Evolutionary conservation across 1,140 invertebrate genomes (phyloP).

Genomic region (Halyomorpha halys): DNA sequence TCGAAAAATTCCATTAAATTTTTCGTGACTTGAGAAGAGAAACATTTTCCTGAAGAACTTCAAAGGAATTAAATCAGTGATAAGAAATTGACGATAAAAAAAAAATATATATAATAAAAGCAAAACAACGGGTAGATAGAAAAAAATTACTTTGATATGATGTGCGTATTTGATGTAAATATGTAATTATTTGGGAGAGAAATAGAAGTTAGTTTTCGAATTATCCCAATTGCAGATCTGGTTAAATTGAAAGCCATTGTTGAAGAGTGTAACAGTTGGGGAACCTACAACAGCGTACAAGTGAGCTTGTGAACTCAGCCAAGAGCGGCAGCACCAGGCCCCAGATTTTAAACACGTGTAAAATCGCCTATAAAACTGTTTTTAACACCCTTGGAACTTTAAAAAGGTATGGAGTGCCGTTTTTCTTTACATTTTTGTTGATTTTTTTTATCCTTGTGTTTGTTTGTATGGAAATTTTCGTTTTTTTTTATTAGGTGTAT

Average conservation of each 20-base stretch:
- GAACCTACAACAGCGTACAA: neutral
- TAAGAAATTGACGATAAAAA: too few relatives aligned
- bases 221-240: too few relatives aligned
- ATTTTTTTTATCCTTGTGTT: slow-evolving; percentile 19
- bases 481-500: slow-evolving; percentile 16
- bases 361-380: slow-evolving; percentile 10
- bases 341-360: slow-evolving; percentile 1
- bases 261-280: too few relatives aligned
- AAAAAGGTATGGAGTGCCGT: slow-evolving; percentile 8
- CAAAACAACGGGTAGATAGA: too few relatives aligned
- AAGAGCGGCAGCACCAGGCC: slow-evolving; percentile 8
- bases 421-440: slow-evolving; percentile 11
- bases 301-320: neutral
- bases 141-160: too few relatives aligned
- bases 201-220: too few relatives aligned
- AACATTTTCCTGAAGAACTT: neutral
- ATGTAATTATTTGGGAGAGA: too few relatives aligned
- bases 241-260: too few relatives aligned
- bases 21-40: slow-evolving; percentile 11
- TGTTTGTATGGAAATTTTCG: slow-evolving; percentile 19
- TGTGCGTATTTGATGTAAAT: too few relatives aligned
- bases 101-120: too few relatives aligned
- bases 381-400: too few relatives aligned
- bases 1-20: slow-evolving; percentile 88
- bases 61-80: too few relatives aligned